Conservation (phyloP, 2,113 vertebrate species). For the Lagenorhynchus albirostris region DNA sequence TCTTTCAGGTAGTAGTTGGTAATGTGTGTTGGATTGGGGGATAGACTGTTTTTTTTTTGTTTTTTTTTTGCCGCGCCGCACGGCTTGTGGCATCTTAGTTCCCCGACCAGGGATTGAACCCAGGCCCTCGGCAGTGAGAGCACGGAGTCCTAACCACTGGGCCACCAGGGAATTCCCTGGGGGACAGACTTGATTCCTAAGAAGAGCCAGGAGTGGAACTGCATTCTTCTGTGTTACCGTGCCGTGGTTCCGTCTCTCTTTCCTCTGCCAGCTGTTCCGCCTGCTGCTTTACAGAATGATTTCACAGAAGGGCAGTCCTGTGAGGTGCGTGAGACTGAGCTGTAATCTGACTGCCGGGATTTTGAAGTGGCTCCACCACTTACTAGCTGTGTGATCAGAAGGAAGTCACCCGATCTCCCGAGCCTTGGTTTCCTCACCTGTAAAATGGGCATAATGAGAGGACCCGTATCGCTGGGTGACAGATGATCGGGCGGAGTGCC, state of each 20-base stretch:
- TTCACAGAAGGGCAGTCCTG: background rate
- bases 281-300: background rate
- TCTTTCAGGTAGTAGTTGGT: background rate
- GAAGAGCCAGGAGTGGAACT: background rate
- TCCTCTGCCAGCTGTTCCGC: background rate
- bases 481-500: accelerated
- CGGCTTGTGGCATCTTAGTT: background rate
- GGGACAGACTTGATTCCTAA: background rate
- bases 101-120: background rate
- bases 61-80: background rate
- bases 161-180: background rate
- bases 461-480: background rate
- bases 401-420: accelerated
- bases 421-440: background rate
- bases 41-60: background rate
- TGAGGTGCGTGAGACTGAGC: background rate
- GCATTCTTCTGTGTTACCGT: no score
- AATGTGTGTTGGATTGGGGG: background rate
- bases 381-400: background rate
- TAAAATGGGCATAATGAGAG: background rate
- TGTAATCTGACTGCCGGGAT: background rate
- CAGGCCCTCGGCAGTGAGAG: background rate
- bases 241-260: background rate
- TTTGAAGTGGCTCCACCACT: background rate
- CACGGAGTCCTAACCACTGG: background rate